Evolutionary conservation across 2,888 invertebrate species (phyloP).

Genomic region (Acleris laterana): DNA sequence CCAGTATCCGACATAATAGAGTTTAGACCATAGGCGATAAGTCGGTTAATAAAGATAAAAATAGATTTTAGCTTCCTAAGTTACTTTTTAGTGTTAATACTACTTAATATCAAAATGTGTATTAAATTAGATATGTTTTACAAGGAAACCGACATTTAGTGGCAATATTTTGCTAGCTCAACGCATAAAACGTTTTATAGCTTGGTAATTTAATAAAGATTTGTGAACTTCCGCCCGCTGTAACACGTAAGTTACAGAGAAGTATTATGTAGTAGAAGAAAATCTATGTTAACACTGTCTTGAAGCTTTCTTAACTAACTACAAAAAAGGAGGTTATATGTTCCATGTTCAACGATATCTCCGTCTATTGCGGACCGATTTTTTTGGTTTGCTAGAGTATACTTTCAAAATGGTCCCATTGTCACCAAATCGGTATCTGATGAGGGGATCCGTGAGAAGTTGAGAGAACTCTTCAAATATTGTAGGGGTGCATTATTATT

Average conservation of each 20-base stretch:
- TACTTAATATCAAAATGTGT: not conserved
- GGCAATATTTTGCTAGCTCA: not conserved
- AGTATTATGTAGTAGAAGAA: not conserved
- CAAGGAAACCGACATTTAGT: not conserved
- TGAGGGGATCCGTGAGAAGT: no score
- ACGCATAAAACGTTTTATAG: conserved; percentile 1
- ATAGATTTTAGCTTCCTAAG: not conserved
- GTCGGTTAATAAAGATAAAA: not conserved
- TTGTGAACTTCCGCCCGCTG: not conserved
- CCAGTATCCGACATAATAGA: no score
- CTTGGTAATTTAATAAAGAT: not conserved
- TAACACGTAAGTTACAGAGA: not conserved
- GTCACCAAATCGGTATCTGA: no score
- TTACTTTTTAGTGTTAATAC: conserved; percentile 1
- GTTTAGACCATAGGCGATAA: not conserved
- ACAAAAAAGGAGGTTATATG: no score
- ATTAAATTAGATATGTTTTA: not conserved
- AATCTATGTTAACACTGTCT: no score
- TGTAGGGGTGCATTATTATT: no score
- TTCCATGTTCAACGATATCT: no score
- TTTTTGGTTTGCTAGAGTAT: no score
- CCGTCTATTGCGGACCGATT: no score
- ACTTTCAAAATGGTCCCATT: no score
- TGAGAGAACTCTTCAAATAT: no score
- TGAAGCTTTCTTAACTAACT: no score